Evolutionary conservation across 2,888 invertebrate species (phyloP).

Genomic region (Nycteola revayana): DNA sequence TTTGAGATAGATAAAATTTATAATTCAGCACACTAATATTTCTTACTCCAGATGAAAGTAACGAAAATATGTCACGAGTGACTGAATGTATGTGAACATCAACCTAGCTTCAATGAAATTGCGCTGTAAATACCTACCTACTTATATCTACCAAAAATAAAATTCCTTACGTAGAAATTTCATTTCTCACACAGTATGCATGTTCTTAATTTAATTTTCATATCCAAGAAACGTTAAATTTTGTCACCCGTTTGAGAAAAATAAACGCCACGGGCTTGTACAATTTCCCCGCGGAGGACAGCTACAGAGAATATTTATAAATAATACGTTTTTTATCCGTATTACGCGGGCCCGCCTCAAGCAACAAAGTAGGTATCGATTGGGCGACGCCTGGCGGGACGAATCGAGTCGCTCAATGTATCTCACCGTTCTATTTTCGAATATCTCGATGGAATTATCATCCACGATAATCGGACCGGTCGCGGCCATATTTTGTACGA

Average conservation of each 20-base stretch:
- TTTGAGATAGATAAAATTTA: constrained; percentile 20
- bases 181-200: constrained; percentile 13
- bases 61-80: constrained; percentile 36
- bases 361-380: constrained; percentile 65
- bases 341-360: constrained; percentile 37
- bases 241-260: constrained; percentile 24
- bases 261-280: constrained; percentile 17
- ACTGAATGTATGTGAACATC: constrained; percentile 30
- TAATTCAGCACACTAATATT: constrained; percentile 25
- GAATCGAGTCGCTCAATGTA: constrained; percentile 34
- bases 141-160: constrained; percentile 16
- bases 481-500: constrained; percentile 37
- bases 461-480: constrained; percentile 42
- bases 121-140: too few species aligned
- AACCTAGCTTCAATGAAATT: too few species aligned
- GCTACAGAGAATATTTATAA: constrained; percentile 36
- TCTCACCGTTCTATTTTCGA: constrained; percentile 55
- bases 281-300: constrained; percentile 28
- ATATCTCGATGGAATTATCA: constrained; percentile 46
- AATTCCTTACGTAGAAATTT: constrained; percentile 2
- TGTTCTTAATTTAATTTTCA: constrained; percentile 6
- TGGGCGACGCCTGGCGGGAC: constrained; percentile 45
- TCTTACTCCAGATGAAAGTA: constrained; percentile 30
- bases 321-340: constrained; percentile 36
- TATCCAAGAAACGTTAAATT: constrained; percentile 13